These are phyloP conservation scores for Meda fulgida DNA, from an alignment of 2,797 vertebrate species.

Conservation along the genomic window DNA sequence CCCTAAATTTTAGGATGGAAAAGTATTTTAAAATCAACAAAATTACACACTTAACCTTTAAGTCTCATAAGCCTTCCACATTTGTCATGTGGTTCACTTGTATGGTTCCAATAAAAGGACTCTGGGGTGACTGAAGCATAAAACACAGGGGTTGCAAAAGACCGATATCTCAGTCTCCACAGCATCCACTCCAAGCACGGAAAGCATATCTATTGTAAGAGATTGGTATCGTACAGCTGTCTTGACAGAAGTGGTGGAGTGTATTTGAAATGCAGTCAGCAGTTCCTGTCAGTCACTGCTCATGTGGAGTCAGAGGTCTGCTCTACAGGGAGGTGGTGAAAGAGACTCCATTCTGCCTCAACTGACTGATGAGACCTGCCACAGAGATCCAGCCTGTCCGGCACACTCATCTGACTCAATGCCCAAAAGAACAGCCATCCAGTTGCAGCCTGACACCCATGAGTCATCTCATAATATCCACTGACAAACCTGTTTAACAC, in stretches of 20 bases:
- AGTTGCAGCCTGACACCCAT: slow-evolving; percentile 1
- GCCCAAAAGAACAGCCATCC: slow-evolving; percentile 23
- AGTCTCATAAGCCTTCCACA: background rate
- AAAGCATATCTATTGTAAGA: slow-evolving; percentile 23
- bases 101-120: background rate
- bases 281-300: slow-evolving; percentile 49
- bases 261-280: slow-evolving; percentile 42
- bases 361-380: slow-evolving; percentile 43
- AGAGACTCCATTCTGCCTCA: slow-evolving; percentile 45
- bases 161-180: background rate
- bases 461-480: slow-evolving; percentile 11
- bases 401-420: slow-evolving; percentile 21
- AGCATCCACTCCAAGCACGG: slow-evolving; percentile 11
- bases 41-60: background rate
- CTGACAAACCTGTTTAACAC: slow-evolving; percentile 19
- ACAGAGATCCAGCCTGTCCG: slow-evolving; percentile 38
- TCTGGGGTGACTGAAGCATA: background rate
- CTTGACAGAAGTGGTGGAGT: slow-evolving; percentile 28
- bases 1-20: background rate
- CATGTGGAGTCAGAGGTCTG: slow-evolving; percentile 40
- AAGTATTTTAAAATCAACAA: background rate
- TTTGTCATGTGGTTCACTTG: background rate
- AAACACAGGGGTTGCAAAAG: background rate
- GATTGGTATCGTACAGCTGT: slow-evolving; percentile 7
- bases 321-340: slow-evolving; percentile 42